Evolutionary conservation across 2,888 invertebrate genomes (phyloP).

Genomic region (Lasioglossum zephyrum): DNA sequence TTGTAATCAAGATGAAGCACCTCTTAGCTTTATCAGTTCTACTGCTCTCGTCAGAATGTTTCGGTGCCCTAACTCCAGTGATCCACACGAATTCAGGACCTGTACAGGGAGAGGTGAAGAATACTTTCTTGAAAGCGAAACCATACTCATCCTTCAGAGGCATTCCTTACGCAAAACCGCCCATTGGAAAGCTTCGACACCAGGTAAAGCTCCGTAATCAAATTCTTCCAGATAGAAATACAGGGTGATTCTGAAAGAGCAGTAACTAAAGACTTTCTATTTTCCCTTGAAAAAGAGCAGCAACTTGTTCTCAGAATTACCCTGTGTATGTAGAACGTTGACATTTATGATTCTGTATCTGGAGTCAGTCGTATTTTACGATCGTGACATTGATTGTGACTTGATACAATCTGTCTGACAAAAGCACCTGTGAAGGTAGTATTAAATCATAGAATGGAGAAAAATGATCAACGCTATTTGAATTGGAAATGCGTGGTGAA

Average conservation of each 20-base stretch:
- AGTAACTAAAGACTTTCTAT: too few relatives aligned
- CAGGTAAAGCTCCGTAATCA: neutral
- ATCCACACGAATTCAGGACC: slow-evolving; percentile 3
- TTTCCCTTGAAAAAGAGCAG: too few relatives aligned
- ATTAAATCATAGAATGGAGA: neutral
- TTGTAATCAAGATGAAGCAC: neutral
- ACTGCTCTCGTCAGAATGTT: neutral
- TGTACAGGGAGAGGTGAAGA: neutral
- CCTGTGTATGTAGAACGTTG: neutral
- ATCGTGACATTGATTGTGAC: neutral
- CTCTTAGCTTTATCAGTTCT: neutral
- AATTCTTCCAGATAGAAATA: neutral
- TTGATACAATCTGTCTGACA: neutral
- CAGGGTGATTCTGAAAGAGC: too few relatives aligned
- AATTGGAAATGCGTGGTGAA: neutral
- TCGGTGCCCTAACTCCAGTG: neutral
- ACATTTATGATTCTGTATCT: neutral
- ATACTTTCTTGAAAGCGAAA: neutral
- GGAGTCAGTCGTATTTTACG: neutral
- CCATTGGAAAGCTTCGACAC: slow-evolving; percentile 10
- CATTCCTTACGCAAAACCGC: slow-evolving; percentile 12
- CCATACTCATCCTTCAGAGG: neutral
- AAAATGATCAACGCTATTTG: neutral
- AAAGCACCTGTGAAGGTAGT: neutral
- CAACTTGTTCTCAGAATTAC: too few relatives aligned